Percentiles rank a stretch among this genome's conserved stretches.
Conservation (phyloP, 2,888 invertebrate species). For the Parasteatoda lunata region DNA sequence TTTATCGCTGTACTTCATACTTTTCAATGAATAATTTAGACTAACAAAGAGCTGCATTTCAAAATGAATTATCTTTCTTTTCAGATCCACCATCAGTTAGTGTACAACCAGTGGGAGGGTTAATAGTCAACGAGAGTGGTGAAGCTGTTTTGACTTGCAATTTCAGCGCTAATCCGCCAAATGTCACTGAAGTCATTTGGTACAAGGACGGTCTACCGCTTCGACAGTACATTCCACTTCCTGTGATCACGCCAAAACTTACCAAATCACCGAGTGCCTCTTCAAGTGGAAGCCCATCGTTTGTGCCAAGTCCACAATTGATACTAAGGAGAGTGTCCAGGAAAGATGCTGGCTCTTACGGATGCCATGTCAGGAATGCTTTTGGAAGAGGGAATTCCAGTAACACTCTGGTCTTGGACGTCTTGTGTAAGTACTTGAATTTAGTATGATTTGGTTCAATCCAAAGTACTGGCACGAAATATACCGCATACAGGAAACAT, state of each 20-base stretch:
- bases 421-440: conserved; percentile 82
- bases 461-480: neutral
- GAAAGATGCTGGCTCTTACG: conserved; percentile 88
- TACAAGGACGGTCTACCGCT: conserved; percentile 72
- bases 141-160: conserved; percentile 85
- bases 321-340: conserved; percentile 84
- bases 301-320: conserved; percentile 78
- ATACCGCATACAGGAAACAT: too few relatives aligned
- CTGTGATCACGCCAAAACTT: neutral
- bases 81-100: conserved; percentile 89
- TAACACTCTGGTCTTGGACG: conserved; percentile 84
- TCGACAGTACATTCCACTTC: neutral
- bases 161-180: conserved; percentile 90
- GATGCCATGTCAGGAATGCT: conserved; percentile 85
- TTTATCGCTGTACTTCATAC: too few relatives aligned
- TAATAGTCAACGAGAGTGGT: conserved; percentile 85
- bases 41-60: too few relatives aligned
- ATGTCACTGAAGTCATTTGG: conserved; percentile 85
- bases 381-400: conserved; percentile 85
- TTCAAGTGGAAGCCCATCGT: conserved; percentile 74
- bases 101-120: conserved; percentile 81
- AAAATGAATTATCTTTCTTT: conserved; percentile 70
- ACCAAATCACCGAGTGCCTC: neutral
- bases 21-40: too few relatives aligned
- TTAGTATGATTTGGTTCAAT: neutral